phyloP scores from a whole-genome alignment of 2,113 vertebrate genomes.

The Butastur rufipennis region DNA sequence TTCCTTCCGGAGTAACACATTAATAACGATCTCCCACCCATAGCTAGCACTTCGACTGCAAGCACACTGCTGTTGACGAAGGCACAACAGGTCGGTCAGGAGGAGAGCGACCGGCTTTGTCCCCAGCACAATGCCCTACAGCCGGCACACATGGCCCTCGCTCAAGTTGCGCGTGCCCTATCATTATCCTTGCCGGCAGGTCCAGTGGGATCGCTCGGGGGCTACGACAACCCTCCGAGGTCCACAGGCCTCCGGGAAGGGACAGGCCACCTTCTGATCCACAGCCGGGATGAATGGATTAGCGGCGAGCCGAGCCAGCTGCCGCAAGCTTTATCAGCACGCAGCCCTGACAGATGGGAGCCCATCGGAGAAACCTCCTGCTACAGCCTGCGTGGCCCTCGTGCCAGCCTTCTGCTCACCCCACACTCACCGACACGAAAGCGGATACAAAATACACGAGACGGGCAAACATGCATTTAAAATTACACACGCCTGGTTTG shows the following conservation, averaged over 20 bases:
- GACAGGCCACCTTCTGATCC: constrained; percentile 54
- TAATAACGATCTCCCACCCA: not conserved
- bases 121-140: not conserved
- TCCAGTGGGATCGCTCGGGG: not conserved
- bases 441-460: not conserved
- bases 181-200: not conserved
- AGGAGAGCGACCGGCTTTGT: not conserved
- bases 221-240: not conserved
- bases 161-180: not conserved
- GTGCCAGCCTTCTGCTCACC: constrained; percentile 66
- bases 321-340: constrained; percentile 65
- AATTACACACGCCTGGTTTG: fast-evolving
- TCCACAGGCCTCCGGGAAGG: constrained; percentile 5
- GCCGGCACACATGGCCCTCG: not conserved
- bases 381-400: constrained; percentile 51
- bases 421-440: not conserved
- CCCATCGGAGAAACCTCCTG: constrained; percentile 69
- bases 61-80: not conserved
- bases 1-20: not conserved
- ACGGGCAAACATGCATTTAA: not conserved
- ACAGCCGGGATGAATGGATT: constrained; percentile 67
- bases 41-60: not conserved
- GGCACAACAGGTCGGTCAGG: not conserved
- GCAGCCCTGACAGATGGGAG: constrained; percentile 81
- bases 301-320: constrained; percentile 58